Evolutionary conservation across 2,888 invertebrate species (phyloP).

Genomic region (Altica lythri): DNA sequence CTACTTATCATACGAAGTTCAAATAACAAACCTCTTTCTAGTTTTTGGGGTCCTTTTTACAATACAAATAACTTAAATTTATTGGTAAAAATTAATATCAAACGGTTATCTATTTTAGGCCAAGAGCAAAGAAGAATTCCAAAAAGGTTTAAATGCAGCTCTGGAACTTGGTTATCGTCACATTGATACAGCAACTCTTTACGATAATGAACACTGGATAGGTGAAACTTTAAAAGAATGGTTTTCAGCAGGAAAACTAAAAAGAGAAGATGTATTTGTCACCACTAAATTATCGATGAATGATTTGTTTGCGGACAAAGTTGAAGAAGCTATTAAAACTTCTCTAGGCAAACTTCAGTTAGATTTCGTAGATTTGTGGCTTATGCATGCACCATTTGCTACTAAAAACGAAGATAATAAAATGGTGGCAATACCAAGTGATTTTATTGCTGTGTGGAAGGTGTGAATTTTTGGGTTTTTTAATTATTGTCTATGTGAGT

Average conservation of each 20-base stretch:
- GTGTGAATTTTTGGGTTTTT: background rate
- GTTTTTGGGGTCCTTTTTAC: too few species aligned
- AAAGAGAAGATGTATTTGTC: slow-evolving; percentile 78
- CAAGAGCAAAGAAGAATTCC: slow-evolving; percentile 63
- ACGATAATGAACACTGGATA: slow-evolving; percentile 76
- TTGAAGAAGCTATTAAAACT: slow-evolving; percentile 67
- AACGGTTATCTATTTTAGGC: too few species aligned
- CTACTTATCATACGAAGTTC: too few species aligned
- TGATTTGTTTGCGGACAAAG: slow-evolving; percentile 65
- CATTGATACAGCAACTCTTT: slow-evolving; percentile 71
- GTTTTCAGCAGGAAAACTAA: slow-evolving; percentile 58
- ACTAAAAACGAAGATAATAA: background rate
- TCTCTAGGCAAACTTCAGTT: slow-evolving; percentile 74
- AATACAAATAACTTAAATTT: too few species aligned
- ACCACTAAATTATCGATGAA: slow-evolving; percentile 79
- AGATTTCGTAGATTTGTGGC: slow-evolving; percentile 64
- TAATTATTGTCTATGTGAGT: too few species aligned
- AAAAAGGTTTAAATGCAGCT: slow-evolving; percentile 70
- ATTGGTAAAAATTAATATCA: too few species aligned
- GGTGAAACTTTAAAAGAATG: slow-evolving; percentile 75
- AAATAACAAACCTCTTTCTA: too few species aligned
- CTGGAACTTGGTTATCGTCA: slow-evolving; percentile 80
- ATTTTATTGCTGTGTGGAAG: background rate
- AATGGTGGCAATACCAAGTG: background rate
- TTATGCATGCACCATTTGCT: background rate